phyloP scores from a whole-genome alignment of 1,140 invertebrate species.

The Palaemon carinicauda region DNA sequence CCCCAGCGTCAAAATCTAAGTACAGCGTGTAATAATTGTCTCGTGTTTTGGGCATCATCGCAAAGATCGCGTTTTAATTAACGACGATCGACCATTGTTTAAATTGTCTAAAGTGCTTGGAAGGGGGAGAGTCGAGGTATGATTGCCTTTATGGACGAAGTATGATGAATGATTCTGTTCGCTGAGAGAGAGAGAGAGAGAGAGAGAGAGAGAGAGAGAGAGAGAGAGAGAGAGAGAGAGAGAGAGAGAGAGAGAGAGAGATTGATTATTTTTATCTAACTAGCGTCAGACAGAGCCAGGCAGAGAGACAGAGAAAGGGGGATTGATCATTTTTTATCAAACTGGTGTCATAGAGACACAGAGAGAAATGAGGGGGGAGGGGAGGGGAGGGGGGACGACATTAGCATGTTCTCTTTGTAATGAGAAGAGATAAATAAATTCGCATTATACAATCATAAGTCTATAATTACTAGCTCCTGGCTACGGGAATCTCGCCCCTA shows the following conservation, averaged over 20 bases:
- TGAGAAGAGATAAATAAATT: conserved; percentile 53
- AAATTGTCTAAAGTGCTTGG: no score
- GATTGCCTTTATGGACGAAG: no score
- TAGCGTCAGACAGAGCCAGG: neutral
- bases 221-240: neutral
- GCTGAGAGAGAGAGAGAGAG: no score
- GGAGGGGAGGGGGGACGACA: neutral
- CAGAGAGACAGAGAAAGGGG: neutral
- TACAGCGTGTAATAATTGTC: no score
- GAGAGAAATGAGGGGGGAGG: neutral
- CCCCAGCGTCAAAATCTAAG: neutral
- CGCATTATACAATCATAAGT: conserved; percentile 37
- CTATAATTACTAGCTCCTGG: neutral
- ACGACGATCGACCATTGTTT: no score
- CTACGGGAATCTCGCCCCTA: neutral
- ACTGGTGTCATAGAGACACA: no score
- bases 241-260: conserved; percentile 1
- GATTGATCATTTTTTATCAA: neutral
- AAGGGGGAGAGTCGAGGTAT: no score
- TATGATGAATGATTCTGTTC: no score
- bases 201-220: neutral
- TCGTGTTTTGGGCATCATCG: no score
- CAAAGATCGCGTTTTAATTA: no score
- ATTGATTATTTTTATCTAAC: neutral
- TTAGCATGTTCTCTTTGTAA: conserved; percentile 22